Conservation (phyloP, 2,888 invertebrate species). For the Miltochrista miniata region DNA sequence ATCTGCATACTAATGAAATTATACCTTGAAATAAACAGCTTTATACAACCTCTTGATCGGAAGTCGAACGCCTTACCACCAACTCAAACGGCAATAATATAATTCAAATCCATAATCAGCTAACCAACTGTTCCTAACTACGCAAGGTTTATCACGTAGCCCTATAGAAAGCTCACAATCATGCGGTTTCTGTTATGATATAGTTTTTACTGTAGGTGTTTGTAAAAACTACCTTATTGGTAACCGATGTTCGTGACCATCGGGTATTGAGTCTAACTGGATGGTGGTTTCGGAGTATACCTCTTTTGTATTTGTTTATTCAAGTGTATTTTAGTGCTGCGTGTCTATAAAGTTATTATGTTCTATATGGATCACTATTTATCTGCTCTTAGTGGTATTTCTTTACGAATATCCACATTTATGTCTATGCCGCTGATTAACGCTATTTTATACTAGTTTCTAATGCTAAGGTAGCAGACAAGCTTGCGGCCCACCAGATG, state of each 20-base stretch:
- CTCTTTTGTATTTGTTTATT: conserved; percentile 42
- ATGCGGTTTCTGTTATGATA: conserved; percentile 67
- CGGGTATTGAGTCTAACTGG: conserved; percentile 51
- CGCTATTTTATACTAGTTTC: no score
- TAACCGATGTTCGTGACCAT: conserved; percentile 67
- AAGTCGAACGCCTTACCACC: not conserved
- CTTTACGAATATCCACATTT: not conserved
- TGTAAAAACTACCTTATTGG: conserved; percentile 64
- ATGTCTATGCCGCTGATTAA: no score
- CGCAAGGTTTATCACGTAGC: conserved; percentile 32
- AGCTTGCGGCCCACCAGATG: no score
- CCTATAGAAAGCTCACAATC: conserved; percentile 53
- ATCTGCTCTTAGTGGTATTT: no score
- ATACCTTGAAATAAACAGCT: not conserved
- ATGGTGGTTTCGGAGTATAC: conserved; percentile 45
- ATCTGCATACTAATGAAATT: not conserved
- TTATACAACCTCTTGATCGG: no score
- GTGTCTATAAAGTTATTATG: not conserved
- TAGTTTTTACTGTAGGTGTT: conserved; percentile 63
- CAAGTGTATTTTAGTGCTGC: conserved; percentile 14
- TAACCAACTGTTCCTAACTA: conserved; percentile 27
- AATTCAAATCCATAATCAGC: conserved; percentile 10
- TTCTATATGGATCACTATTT: not conserved
- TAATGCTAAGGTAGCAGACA: no score
- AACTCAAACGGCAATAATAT: conserved; percentile 5